A percentile compares a stretch with the other conserved stretches of the same genome.
phyloP scores from a whole-genome alignment of 2,113 vertebrate species.

The Pachypanchax playfairii region DNA sequence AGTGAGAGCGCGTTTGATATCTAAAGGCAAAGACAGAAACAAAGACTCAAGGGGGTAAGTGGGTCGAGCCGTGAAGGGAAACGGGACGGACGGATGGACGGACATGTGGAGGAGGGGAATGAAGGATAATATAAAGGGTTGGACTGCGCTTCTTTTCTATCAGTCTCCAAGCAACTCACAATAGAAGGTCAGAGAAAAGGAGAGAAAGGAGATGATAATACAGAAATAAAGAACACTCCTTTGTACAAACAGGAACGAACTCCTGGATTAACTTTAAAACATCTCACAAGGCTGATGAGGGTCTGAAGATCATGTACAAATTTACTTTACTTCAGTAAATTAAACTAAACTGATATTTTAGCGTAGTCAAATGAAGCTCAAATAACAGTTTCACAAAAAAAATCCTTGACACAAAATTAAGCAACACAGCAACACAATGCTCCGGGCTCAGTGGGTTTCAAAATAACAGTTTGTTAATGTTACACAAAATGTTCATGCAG shows the following conservation, averaged over 20 bases:
- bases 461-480: too few species aligned
- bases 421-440: too few species aligned
- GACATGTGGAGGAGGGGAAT: slow-evolving; percentile 19
- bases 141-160: slow-evolving; percentile 84
- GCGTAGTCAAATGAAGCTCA: too few species aligned
- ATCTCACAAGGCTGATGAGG: not conserved
- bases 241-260: slow-evolving; percentile 73
- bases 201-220: slow-evolving; percentile 81
- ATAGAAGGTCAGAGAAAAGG: slow-evolving; percentile 92
- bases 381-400: too few species aligned
- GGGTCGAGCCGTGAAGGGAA: slow-evolving; percentile 29
- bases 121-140: slow-evolving; percentile 76
- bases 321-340: too few species aligned
- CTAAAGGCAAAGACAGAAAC: slow-evolving; percentile 38
- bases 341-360: too few species aligned
- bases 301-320: too few species aligned
- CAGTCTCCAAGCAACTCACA: slow-evolving; percentile 98
- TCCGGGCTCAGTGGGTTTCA: too few species aligned
- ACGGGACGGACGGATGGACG: slow-evolving; percentile 7
- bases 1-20: slow-evolving; percentile 51
- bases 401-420: too few species aligned
- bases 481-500: too few species aligned
- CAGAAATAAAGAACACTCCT: slow-evolving; percentile 73
- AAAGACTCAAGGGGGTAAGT: slow-evolving; percentile 39
- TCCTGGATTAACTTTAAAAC: not conserved